phyloP scores from a whole-genome alignment of 2,113 vertebrate species.

The Thymallus thymallus region DNA sequence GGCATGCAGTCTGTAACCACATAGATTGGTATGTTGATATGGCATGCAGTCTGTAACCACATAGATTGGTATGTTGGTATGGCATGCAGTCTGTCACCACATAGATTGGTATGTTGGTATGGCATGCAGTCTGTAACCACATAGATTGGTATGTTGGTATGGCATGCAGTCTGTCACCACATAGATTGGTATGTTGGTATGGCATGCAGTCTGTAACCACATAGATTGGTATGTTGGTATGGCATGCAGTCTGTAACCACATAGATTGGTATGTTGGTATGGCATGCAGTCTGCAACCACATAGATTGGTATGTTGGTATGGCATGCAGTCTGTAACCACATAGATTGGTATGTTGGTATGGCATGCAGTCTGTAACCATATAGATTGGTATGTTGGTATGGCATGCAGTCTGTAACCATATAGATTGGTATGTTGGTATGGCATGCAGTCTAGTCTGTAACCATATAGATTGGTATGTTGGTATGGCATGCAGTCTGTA shows the following conservation, averaged over 20 bases:
- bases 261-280: conserved; percentile 55
- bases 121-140: too few species aligned
- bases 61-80: conserved; percentile 55
- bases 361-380: too few species aligned
- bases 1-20: too few species aligned
- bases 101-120: conserved; percentile 55
- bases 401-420: too few species aligned
- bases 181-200: conserved; percentile 55
- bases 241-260: too few species aligned
- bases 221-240: conserved; percentile 55
- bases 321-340: too few species aligned
- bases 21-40: conserved; percentile 55
- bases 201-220: too few species aligned
- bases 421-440: conserved; percentile 55
- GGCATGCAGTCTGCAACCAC: too few species aligned
- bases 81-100: too few species aligned
- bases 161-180: too few species aligned
- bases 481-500: conserved; percentile 45
- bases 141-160: conserved; percentile 55
- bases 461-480: conserved; percentile 54
- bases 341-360: conserved; percentile 55
- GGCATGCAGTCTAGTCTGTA: too few species aligned
- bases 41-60: too few species aligned
- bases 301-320: conserved; percentile 55
- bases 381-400: conserved; percentile 55